Conservation (phyloP, 1,140 invertebrate species). For the Pogonomyrmex californicus region DNA sequence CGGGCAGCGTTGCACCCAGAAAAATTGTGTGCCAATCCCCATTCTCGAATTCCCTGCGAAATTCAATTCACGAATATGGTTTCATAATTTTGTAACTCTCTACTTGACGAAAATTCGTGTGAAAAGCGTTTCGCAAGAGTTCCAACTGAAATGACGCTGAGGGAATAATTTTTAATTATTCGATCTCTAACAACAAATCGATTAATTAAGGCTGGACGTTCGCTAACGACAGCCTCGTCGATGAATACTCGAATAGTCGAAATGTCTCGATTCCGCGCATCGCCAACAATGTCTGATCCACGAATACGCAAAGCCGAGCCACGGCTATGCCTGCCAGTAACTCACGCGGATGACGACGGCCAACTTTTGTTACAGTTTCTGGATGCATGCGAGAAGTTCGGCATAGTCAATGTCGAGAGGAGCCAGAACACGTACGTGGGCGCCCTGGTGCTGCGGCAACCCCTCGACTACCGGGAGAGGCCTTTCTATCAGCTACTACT, state of each 20-base stretch:
- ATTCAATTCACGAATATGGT: background rate
- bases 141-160: background rate
- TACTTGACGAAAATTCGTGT: background rate
- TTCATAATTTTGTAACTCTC: background rate
- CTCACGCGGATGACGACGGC: background rate
- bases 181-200: background rate
- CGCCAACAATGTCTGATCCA: background rate
- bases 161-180: background rate
- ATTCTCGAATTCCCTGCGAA: background rate
- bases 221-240: background rate
- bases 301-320: background rate
- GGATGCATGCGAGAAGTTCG: constrained; percentile 91
- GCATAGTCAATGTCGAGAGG: constrained; percentile 89
- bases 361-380: constrained; percentile 88
- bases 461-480: constrained; percentile 91
- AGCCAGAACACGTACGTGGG: constrained; percentile 90
- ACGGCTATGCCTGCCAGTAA: no score
- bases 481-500: constrained; percentile 92
- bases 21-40: background rate
- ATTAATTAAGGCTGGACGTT: constrained; percentile 6
- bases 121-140: background rate
- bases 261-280: background rate
- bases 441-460: constrained; percentile 89
- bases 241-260: background rate
- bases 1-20: background rate